Conservation (phyloP, 2,113 vertebrate species). For the Sorex fumeus region DNA sequence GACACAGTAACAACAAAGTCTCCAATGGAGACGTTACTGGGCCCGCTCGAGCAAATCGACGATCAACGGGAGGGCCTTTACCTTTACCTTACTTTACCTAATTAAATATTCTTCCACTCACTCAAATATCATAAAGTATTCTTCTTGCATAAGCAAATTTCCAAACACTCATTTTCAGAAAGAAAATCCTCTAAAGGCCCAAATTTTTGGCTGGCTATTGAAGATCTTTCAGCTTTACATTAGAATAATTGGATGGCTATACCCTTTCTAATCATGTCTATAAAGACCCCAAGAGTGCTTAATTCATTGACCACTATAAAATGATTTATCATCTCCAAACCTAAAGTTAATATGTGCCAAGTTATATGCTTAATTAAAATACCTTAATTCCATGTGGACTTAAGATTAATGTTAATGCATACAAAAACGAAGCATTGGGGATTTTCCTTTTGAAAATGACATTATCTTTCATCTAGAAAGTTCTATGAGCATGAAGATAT, state of each 20-base stretch:
- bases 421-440: not conserved
- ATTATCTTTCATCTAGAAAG: constrained; percentile 62
- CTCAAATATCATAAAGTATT: constrained; percentile 4
- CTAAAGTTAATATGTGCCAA: constrained; percentile 50
- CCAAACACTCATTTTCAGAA: constrained; percentile 30
- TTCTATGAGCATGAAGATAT: constrained; percentile 38
- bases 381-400: constrained; percentile 62
- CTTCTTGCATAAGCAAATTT: constrained; percentile 57
- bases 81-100: too few species aligned
- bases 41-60: too few species aligned
- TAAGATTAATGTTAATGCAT: constrained; percentile 68
- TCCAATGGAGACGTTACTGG: too few species aligned
- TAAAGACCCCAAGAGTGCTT: constrained; percentile 53
- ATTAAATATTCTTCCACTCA: not conserved
- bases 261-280: constrained; percentile 62
- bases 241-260: constrained; percentile 68
- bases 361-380: constrained; percentile 75
- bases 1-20: too few species aligned
- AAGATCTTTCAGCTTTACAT: constrained; percentile 19
- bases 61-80: too few species aligned
- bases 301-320: constrained; percentile 74
- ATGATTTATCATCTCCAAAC: constrained; percentile 69
- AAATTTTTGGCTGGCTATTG: not conserved
- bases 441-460: not conserved
- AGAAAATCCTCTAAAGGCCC: not conserved